These are phyloP conservation scores for Drosophila murphyi DNA, from an alignment of 1,140 invertebrate genomes.

Conservation along the genomic window DNA sequence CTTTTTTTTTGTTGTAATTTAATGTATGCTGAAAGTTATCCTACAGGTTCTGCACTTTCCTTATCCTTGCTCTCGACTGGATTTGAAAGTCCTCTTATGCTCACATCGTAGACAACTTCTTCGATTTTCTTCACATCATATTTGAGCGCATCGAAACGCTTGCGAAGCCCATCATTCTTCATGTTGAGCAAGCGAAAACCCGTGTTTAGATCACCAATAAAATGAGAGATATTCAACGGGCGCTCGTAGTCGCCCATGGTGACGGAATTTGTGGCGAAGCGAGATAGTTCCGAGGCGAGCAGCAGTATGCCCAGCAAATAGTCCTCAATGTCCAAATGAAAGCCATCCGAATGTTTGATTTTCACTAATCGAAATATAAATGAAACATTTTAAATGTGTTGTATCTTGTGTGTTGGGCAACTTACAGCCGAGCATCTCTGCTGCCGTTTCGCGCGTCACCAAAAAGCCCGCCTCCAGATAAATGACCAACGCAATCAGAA, in stretches of 20 bases:
- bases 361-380: constrained; percentile 85
- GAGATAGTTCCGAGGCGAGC: constrained; percentile 92
- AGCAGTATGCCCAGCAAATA: constrained; percentile 93
- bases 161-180: constrained; percentile 95
- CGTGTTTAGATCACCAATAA: constrained; percentile 93
- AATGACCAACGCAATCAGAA: constrained; percentile 90
- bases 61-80: constrained; percentile 33
- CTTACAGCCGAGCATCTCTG: constrained; percentile 92
- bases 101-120: constrained; percentile 97
- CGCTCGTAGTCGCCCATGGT: constrained; percentile 92
- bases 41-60: constrained; percentile 13
- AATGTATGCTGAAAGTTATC: constrained; percentile 29
- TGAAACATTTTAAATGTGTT: background rate
- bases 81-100: constrained; percentile 90
- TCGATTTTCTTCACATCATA: constrained; percentile 98
- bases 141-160: constrained; percentile 95
- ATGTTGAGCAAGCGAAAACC: constrained; percentile 95
- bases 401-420: background rate
- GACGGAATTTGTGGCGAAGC: constrained; percentile 94
- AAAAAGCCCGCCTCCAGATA: constrained; percentile 92
- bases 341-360: constrained; percentile 87
- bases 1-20: constrained; percentile 1
- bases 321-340: constrained; percentile 96
- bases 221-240: constrained; percentile 93
- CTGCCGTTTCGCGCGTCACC: constrained; percentile 90